Evolutionary conservation across 2,888 invertebrate species (phyloP), one percentile per base, ranked within the genome.

Genomic region (Philhelius pedissequus): DNA sequence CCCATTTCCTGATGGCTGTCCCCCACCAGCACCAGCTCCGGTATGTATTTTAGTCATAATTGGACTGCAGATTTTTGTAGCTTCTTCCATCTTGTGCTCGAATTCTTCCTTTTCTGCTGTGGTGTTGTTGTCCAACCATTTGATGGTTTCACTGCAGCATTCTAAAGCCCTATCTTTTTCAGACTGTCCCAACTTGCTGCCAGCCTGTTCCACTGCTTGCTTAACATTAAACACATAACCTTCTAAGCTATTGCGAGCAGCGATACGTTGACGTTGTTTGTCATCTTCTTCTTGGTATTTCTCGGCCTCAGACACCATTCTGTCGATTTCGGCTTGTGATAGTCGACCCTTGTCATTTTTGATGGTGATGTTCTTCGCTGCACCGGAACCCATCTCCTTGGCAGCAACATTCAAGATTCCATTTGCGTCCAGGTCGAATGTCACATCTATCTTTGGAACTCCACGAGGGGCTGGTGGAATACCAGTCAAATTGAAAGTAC

Each of bases 391-490:
- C 90, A 93, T 94, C 86, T 94, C 94, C 83, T 94, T 94, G 20
- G 97, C 97, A 0, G 96, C 94, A 1, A 97, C 97, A 90, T 97
- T 97, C 84, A 99, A 92, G 91, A 99, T 99, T 89, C 99, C 98
- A 91, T 99, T 98, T 62, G 98, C 98, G 89, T 99, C 98, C 89
- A 96, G 94, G 64, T 91, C 91, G 89, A 96, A 96, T 48, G 96
- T 96, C 22, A 96, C 96, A 90, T 96, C 98, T 92, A 95, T 97
- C 92, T 94, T 97, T 86, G 94, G 98, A 86, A 95, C 97, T 89
- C 95, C 98, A 86, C 94, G 96, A 77, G 95, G 98, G 90, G 96
- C 97, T n/a, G 98, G 98, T 1, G 98, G 98, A 89, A 99, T 98
- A 35, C 98, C 98, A 7, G 96, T 96, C 68, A 99, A 93, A 91